Conservation (phyloP, 1,140 invertebrate genomes). For the Lepidurus arcticus region DNA sequence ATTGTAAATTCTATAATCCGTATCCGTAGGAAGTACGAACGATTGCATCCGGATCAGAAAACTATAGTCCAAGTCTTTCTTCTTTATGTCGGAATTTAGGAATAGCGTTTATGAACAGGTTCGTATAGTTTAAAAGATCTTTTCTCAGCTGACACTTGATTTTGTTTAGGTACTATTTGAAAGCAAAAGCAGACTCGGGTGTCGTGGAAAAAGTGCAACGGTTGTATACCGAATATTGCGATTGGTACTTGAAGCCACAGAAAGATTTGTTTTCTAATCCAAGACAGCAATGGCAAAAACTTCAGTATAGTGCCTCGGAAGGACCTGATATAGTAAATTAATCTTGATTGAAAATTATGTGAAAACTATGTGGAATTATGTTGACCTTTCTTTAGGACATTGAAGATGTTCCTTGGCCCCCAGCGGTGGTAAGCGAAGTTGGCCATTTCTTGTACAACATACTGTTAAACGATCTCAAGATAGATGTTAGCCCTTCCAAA, state of each 20-base stretch:
- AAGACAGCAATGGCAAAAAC: constrained; percentile 65
- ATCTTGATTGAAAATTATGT: constrained; percentile 35
- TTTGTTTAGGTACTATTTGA: constrained; percentile 55
- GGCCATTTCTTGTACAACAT: constrained; percentile 84
- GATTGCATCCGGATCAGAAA: constrained; percentile 67
- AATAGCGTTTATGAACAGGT: constrained; percentile 56
- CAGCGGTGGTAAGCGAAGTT: constrained; percentile 50
- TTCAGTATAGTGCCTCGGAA: constrained; percentile 51
- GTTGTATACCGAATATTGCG: constrained; percentile 62
- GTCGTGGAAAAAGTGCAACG: constrained; percentile 59
- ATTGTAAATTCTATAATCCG: constrained; percentile 46
- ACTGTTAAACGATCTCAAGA: constrained; percentile 75
- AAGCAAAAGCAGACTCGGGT: constrained; percentile 57
- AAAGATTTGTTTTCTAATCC: constrained; percentile 51
- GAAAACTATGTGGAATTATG: not conserved
- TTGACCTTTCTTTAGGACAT: constrained; percentile 44
- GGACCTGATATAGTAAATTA: constrained; percentile 53
- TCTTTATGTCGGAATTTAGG: constrained; percentile 63
- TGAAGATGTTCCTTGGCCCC: constrained; percentile 59
- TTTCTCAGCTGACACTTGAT: constrained; percentile 33
- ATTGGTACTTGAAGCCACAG: constrained; percentile 56
- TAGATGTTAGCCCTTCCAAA: constrained; percentile 60
- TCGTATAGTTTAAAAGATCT: not conserved
- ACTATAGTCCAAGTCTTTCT: constrained; percentile 63
- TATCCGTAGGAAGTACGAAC: constrained; percentile 55